A percentile compares a stretch with the other conserved stretches of the same genome.
phyloP scores from a whole-genome alignment of 2,113 vertebrate genomes.

The Salvator merianae region DNA sequence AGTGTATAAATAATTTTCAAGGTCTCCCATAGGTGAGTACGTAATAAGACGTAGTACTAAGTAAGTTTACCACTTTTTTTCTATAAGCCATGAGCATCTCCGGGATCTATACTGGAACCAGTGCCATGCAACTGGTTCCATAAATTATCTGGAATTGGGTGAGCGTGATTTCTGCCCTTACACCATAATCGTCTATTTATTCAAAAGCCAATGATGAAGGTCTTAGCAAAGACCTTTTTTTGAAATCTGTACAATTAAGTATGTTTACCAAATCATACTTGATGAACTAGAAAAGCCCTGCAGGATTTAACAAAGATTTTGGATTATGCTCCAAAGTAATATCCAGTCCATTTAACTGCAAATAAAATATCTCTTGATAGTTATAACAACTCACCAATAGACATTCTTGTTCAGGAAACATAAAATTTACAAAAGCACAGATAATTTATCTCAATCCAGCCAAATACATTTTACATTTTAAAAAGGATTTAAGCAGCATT shows the following conservation, averaged over 20 bases:
- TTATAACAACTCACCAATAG: not conserved
- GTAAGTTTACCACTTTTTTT: not conserved
- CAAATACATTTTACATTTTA: accelerated
- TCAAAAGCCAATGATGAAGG: not conserved
- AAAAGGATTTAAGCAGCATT: not conserved
- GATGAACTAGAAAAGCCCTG: not conserved
- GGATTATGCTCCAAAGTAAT: not conserved
- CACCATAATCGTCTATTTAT: not conserved
- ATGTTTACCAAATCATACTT: not conserved
- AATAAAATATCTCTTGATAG: not conserved
- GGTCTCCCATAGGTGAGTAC: not conserved
- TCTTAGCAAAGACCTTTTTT: not conserved
- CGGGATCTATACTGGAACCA: not conserved
- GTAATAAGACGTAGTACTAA: not conserved
- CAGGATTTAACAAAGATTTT: not conserved
- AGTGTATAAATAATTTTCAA: not conserved
- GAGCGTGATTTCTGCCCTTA: not conserved
- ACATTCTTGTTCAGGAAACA: not conserved
- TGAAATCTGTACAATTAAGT: not conserved
- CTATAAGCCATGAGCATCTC: not conserved
- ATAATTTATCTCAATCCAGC: not conserved
- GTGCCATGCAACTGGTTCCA: not conserved
- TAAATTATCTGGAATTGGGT: not conserved
- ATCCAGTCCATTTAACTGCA: not conserved
- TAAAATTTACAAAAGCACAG: not conserved